Conservation (phyloP, 2,888 invertebrate species). For the Latheticus oryzae region DNA sequence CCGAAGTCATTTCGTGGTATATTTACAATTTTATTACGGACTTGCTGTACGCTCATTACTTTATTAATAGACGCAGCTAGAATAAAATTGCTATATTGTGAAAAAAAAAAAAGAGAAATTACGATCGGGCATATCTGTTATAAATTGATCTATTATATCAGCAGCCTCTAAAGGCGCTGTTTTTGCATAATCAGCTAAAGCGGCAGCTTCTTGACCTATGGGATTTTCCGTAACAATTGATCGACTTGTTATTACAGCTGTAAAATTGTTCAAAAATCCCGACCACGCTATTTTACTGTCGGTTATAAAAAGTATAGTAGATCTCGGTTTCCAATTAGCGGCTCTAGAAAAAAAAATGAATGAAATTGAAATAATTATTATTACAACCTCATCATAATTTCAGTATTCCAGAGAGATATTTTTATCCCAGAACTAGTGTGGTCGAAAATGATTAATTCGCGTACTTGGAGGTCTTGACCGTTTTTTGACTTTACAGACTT, state of each 20-base stretch:
- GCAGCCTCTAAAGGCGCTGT: conserved; percentile 61
- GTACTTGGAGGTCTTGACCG: conserved; percentile 71
- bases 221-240: conserved; percentile 82
- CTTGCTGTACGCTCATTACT: conserved; percentile 72
- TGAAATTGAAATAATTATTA: conserved; percentile 35
- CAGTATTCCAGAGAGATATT: conserved; percentile 76
- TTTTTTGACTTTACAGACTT: conserved; percentile 73
- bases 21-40: conserved; percentile 65
- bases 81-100: too few relatives aligned
- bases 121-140: conserved; percentile 63
- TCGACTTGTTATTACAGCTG: conserved; percentile 67
- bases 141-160: conserved; percentile 58
- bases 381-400: conserved; percentile 73
- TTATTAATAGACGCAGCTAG: conserved; percentile 69
- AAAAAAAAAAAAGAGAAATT: conserved; percentile 49
- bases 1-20: conserved; percentile 62
- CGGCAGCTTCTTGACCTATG: conserved; percentile 71
- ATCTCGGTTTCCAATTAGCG: conserved; percentile 74
- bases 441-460: conserved; percentile 76
- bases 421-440: conserved; percentile 71
- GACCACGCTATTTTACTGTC: conserved; percentile 76
- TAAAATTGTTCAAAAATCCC: conserved; percentile 67
- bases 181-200: conserved; percentile 68
- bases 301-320: conserved; percentile 78
- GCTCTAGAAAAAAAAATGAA: conserved; percentile 63